These are phyloP conservation scores for Parapristionchus giblindavisi DNA, from an alignment of 2,888 invertebrate species.

Conservation along the genomic window DNA sequence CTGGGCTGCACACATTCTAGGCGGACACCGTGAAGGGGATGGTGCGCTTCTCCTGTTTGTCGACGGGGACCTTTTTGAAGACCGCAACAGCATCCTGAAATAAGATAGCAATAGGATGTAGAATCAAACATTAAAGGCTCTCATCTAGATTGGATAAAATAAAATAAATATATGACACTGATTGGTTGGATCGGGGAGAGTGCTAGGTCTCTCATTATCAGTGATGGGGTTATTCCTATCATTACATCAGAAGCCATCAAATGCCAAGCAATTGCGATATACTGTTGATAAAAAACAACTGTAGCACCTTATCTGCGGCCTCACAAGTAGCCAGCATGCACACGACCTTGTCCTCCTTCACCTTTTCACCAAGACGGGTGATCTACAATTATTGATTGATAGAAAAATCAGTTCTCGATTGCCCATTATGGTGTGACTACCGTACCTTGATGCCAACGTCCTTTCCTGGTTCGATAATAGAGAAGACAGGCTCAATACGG, in stretches of 20 bases:
- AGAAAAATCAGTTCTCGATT: not conserved
- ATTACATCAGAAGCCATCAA: too few relatives aligned
- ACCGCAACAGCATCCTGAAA: conserved; percentile 6
- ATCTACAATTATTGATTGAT: not conserved
- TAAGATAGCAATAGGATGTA: not conserved
- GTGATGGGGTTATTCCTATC: too few relatives aligned
- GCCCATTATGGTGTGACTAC: not conserved
- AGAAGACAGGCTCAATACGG: conserved; percentile 29
- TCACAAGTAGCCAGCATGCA: conserved; percentile 19
- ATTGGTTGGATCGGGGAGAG: too few relatives aligned
- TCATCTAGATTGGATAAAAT: too few relatives aligned
- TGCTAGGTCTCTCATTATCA: too few relatives aligned
- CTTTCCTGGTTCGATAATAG: conserved; percentile 27
- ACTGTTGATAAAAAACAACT: not conserved
- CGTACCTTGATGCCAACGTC: conserved; percentile 21
- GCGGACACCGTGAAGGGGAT: conserved; percentile 35
- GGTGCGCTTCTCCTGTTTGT: conserved; percentile 24
- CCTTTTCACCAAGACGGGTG: not conserved
- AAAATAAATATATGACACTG: too few relatives aligned
- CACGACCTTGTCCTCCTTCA: conserved; percentile 33
- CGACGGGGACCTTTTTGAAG: conserved; percentile 33
- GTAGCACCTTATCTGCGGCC: conserved; percentile 11
- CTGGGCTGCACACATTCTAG: not conserved
- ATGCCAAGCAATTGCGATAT: not conserved
- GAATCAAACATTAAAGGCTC: too few relatives aligned